Evolutionary conservation across 2,888 invertebrate genomes (phyloP), one percentile per base, ranked within the genome.

Genomic region (Galerucella nymphaeae): DNA sequence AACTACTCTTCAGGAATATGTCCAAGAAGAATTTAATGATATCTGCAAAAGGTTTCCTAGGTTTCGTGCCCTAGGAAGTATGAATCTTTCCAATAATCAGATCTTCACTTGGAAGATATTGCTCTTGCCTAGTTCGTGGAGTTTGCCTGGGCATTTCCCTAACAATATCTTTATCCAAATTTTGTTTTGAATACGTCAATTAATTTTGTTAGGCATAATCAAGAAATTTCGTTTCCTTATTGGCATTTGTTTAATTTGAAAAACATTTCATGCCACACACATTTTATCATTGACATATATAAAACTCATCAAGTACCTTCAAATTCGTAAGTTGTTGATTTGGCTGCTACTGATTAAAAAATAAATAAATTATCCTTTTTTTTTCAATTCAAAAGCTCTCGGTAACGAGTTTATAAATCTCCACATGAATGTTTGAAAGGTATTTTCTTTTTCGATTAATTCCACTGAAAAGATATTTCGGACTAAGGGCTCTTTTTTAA

Each of bases 381-480:
- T 67, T 67, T 67, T 58, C 57, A 67, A 67, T 67, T 67, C 20
- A 58, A 18, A 59, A 16, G 58, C 20, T 67, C 20, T 23, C n/a
- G n/a, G 23, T 67, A 67, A 67, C 45, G 59, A 59, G 66, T 10
- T 18, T 45, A 57, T 14, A 66, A 66, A 58, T 57, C 66, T 45
- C 41, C 45, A 18, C 66, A 57, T 57, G 50, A 57, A 57, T 41
- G 53, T 58, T 57, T 58, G 42, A 66, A 66, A 64, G 50, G 64
- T 48, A 20, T 18, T 18, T 63, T 48, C 23, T 50, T 45, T 48
- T 45, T 20, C 23, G 14, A 48, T 64, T 64, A 59, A 42, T 30
- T 48, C n/a, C n/a, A 38, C 38, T 30, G 10, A 59, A 58, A 38
- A 59, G 16, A 59, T 16, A 59, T 41, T 42, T 18, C 42, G 10